Conservation (phyloP, 1,140 invertebrate genomes). For the Neodiprion fabricii region DNA sequence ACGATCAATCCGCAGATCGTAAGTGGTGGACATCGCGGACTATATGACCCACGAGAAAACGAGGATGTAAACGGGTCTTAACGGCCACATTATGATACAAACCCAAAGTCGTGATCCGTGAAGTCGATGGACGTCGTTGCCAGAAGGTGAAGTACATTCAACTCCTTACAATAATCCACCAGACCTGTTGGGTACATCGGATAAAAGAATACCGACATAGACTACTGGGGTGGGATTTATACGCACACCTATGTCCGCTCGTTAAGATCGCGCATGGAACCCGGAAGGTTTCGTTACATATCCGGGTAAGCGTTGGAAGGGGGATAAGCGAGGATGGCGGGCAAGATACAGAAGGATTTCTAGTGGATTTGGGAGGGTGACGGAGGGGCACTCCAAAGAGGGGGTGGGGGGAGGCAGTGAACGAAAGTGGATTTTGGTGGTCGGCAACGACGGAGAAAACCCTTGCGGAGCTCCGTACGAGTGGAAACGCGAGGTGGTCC, state of each 20-base stretch:
- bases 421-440: not conserved
- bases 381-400: not conserved
- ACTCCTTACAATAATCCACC: no score
- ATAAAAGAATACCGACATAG: no score
- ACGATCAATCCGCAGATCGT: no score
- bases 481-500: constrained; percentile 1
- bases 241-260: constrained; percentile 14
- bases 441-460: not conserved
- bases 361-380: not conserved
- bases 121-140: no score
- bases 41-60: constrained; percentile 27
- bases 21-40: no score
- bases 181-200: no score
- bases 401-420: not conserved
- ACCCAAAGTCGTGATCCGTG: no score
- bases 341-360: not conserved
- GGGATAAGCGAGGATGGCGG: not conserved
- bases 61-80: constrained; percentile 48
- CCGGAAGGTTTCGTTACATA: constrained; percentile 10
- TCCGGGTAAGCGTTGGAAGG: no score
- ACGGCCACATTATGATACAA: constrained; percentile 32
- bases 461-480: not conserved
- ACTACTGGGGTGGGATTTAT: no score
- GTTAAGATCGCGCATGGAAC: constrained; percentile 34
- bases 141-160: no score